Evolutionary conservation across 2,888 invertebrate genomes (phyloP), one percentile per base, ranked within the genome.

Genomic region (Heliconius aoede): DNA sequence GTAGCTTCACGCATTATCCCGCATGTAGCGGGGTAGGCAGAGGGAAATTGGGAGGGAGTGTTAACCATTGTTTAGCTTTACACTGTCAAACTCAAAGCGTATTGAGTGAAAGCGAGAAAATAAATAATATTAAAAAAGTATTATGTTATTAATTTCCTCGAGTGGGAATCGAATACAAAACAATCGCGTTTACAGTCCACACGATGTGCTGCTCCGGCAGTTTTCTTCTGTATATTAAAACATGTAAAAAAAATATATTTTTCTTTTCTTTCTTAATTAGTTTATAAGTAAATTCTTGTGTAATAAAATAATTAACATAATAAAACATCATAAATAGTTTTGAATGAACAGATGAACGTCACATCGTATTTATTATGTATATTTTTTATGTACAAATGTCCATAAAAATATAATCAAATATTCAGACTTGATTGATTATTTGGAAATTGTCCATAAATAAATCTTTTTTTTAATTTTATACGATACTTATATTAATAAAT

Each of bases 401-500:
- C 21, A 67, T 67, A 46, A 67, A 28, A 51, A 68, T 26, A 51
- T 18, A 11, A 28, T 18, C 46, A 46, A 68, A 46, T 68, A 51
- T 21, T n/a, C 28, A 51, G 7, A 51, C 21, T 64, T 64, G 21
- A 64, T 64, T 64, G 32, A 64, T 64, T 30, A 64, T 64, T 64
- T 64, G 62, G 4, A n/a, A 64, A 32, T 32, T 32, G n/a, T 11
- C 8, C 32, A 1, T 30, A 18, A 4, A n/a, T 64, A 21, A 32
- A 64, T n/a, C 21, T 64, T 64, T 21, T 55, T 55, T n/a, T n/a
- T n/a, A n/a, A 55, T 55, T 55, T n/a, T 55, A n/a, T 55, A 55
- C 55, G 4, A 46, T n/a, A 55, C 9, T 9, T 11, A 55, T 55
- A 11, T 11, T n/a, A 55, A n/a, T 55, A n/a, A n/a, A 55, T 55